Evolutionary conservation across 2,797 vertebrate species (phyloP), one percentile per base, ranked within the genome.

Genomic region (Mallotus villosus): DNA sequence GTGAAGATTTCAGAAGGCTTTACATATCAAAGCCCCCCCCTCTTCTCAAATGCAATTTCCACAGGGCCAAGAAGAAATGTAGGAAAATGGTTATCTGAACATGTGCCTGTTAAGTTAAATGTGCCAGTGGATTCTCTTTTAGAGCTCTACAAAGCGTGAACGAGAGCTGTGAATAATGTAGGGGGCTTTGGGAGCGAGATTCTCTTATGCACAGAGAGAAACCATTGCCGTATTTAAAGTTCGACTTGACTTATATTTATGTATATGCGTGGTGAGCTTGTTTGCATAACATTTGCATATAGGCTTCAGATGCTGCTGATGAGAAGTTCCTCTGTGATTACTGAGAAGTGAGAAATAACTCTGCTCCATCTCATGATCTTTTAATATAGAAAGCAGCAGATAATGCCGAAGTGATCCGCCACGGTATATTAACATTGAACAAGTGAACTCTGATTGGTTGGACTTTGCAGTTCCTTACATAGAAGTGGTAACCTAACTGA

Each of bases 61-160:
- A 32, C 17, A 34, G 29, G 58, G 27, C 12, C 37, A 62, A 70
- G 68, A 2, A 41, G 37, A 63, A 51, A 29, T 63, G 37, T 71
- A 53, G 61, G 4, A n/a, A 62, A 22, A 25, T 27, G 16, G n/a
- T 70, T 62, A 62, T 70, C 58, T 27, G 16, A 62, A 70, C 27
- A 68, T 49, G 68, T 70, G 59, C 68, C 41, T 9, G 69, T 63
- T 63, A 41, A 60, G 32, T 58, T 46, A 46, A 46, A 46, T 46
- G 41, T 46, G 41, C 41, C 21, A 69, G 59, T 69, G 2, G 24
- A 70, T 61, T 53, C 22, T 29, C 68, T 62, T 6, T 49, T 25
- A 1, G 25, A 24, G 37, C 59, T 25, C 29, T 51, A 17, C 63
- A 64, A 21, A 69, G 22, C 12, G 2, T 46, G 63, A 65, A 51